Evolutionary conservation across 2,888 invertebrate species (phyloP), one percentile per base, ranked within the genome.

Genomic region (Lymantria monacha): DNA sequence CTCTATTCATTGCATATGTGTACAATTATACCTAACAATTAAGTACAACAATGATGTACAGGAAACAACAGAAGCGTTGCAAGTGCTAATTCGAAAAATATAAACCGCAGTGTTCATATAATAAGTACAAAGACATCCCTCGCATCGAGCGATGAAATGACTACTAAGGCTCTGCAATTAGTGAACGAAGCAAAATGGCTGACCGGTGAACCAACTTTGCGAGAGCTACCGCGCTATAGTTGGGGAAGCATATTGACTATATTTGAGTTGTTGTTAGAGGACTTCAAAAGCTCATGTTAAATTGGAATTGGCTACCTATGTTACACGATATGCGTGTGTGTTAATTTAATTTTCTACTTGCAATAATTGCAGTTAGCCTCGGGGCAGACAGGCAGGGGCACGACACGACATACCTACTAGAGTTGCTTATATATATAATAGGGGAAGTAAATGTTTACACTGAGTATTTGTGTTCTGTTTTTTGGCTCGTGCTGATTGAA

Each of bases 71-170:
- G 86, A 87, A 85, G 74, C 74, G 71, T 77, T 81, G 76, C 77
- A 87, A 87, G 90, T 89, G 91, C 81, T 90, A 91, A 91, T 90
- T 90, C 82, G 90, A 87, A 86, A 88, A 89, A 81, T 79, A 86
- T 76, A 84, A 87, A 89, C 90, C 88, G 76, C 91, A 85, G 66
- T 65, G 69, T 55, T 55, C 57, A 45, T 56, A 61, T 82, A 85
- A 87, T 83, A 80, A 85, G 80, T 75, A 79, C 71, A 84, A 77
- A 86, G 85, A 85, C 82, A 81, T 77, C 82, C 73, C 77, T 76
- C 73, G 72, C 72, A 76, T 74, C 69, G 67, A 76, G 76, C 88
- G 84, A 83, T 83, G 85, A 87, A 88, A 87, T 85, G 75, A 86
- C 81, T 84, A 83, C 80, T 67, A 72, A 77, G 74, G 76, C 74